Percentiles rank a stretch among this genome's conserved stretches.
Evolutionary conservation across 2,888 invertebrate genomes (phyloP).

Genomic region (Cactoblastis cactorum): DNA sequence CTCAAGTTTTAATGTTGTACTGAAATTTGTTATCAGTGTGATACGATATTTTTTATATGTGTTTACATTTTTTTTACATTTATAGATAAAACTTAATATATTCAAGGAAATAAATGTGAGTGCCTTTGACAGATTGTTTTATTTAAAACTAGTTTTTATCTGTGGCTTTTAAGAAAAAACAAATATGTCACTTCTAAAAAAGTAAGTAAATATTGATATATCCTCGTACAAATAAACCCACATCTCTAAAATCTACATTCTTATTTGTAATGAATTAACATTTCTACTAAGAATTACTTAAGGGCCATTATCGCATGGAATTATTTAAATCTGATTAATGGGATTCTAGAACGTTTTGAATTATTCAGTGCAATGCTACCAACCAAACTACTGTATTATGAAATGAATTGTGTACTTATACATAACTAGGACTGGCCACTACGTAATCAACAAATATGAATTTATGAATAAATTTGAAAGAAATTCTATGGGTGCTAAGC

Average conservation of each 20-base stretch:
- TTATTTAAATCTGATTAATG: conserved; percentile 1
- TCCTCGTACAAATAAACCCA: neutral
- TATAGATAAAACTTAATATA: conserved; percentile 71
- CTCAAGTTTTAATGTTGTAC: conserved; percentile 18
- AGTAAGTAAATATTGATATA: neutral
- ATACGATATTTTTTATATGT: conserved; percentile 58
- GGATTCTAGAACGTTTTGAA: conserved; percentile 14
- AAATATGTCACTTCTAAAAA: neutral
- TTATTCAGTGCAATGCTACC: conserved; percentile 37
- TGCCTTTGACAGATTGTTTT: conserved; percentile 55
- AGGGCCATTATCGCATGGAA: conserved; percentile 10
- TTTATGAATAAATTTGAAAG: too few species aligned
- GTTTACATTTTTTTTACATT: conserved; percentile 60
- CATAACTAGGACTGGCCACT: neutral
- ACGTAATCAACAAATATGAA: too few species aligned
- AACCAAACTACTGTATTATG: conserved; percentile 47
- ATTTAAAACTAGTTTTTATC: conserved; percentile 30
- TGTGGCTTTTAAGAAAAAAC: neutral
- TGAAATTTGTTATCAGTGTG: conserved; percentile 59
- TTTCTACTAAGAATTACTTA: neutral
- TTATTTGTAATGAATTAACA: neutral
- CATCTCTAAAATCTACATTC: neutral
- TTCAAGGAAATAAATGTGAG: conserved; percentile 63
- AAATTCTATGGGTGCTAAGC: too few species aligned
- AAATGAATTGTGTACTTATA: neutral